Base-by-base conservation (phyloP, 2,797 vertebrate species). In the Anas bahamensis region DNA sequence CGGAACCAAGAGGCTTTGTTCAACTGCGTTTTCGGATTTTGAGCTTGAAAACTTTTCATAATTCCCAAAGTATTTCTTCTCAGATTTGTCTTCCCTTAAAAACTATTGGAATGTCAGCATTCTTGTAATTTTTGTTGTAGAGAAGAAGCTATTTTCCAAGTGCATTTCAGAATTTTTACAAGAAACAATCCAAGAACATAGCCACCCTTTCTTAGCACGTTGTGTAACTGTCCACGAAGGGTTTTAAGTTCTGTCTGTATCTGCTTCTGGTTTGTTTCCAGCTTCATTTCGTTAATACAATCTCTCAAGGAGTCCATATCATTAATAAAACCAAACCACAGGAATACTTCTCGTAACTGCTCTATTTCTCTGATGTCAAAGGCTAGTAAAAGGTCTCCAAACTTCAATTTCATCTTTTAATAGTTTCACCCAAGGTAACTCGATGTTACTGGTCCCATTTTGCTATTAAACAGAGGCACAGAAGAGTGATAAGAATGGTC, bases 241-340 rank as follows among this genome's bases (percentile, higher is more conserved):
- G 83, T 65, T 79, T 4, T 52, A 28, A 44, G 60, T 72, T 72
- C 94, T 89, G 29, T 33, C 39, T 64, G 52, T 85, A 12, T 61
- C 65, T 60, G 76, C 80, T 86, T 90, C 89, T 71, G 71, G 21
- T 79, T 86, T 52, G 19, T 26, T 88, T 66, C 80, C 78, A 74
- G 60, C 41, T 75, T 60, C 77, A 55, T 74, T 61, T 84, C 90
- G 63, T 57, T 52, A 89, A 39, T 7, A 17, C 9, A 21, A 56
- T 21, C 44, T 81, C 90, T 77, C 78, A 19, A 29, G 50, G 41
- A 94, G 56, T 48, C 71, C 15, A 7, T 26, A 14, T 74, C 6
- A 8, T 44, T 41, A 63, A 80, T 28, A 37, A 90, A 87, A 63
- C 52, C 90, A 92, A 92, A 84, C 69, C 82, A 63, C 94, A 90